Evolutionary conservation across 2,888 invertebrate species (phyloP), one percentile per base, ranked within the genome.

Genomic region (Lutraria lutraria): DNA sequence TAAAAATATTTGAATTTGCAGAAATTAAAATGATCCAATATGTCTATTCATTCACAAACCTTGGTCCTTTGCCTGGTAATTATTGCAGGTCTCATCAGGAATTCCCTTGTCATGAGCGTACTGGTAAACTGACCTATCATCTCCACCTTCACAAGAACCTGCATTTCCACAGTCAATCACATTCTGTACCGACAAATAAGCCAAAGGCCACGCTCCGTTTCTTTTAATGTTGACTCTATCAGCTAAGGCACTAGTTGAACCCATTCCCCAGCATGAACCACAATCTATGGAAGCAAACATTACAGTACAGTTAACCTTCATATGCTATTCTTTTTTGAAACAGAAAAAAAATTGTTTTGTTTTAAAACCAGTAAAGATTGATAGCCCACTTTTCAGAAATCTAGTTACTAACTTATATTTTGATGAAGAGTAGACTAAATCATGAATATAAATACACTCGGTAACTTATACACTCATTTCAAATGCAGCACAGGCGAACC

Each of bases 251-350:
- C 97, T 96, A 13, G 97, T 97, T 3, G 97, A 94, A 63, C 97
- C 97, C 95, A 97, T 96, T 6, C 97, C 97, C 97, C 97, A 97
- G 93, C 97, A 97, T 0, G 97, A 97, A 54, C 97, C 97, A 94
- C 97, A 97, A 91, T 97, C 97, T 97, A 93, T 52, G 93, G 91
- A 85, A 34, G 19, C 43, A 53, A 76, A 79, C 72, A 72, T n/a
- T 72, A 25, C 6, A 29, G 21, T 4, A 31, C 19, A 31, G 15
- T 13, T 6, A 19, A 72, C 19, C 15, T 25, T 15, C 8, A 43
- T 43, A 8, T 43, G 43, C 43, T 43, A 43, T 43, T 43, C 8
- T 31, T 31, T 25, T 31, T 31, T 25, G 1, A 19, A 72, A 31
- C 29, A 72, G n/a, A 31, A 72, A 16, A 56, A 13, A 54, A 54